These are phyloP conservation scores for Cuniculus paca DNA, from an alignment of 2,797 vertebrate genomes.

Conservation along the genomic window DNA sequence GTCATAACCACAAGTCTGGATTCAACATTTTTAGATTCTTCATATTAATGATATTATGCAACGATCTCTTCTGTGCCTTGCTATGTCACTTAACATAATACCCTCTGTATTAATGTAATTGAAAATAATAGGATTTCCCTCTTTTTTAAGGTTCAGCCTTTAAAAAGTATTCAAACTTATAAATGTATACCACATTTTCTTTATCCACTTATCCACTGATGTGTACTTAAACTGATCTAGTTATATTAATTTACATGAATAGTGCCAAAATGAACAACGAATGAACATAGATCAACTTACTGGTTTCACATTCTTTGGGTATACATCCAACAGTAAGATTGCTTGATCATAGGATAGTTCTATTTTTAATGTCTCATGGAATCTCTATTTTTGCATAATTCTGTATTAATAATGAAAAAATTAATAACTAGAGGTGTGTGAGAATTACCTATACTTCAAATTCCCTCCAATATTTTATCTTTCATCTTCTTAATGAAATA, in stretches of 20 bases:
- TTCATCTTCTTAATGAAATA: not conserved
- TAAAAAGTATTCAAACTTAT: not conserved
- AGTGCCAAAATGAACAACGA: not conserved
- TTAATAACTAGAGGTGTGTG: not conserved
- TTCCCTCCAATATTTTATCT: not conserved
- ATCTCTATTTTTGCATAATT: not conserved
- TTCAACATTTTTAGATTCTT: not conserved
- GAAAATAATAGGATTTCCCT: not conserved
- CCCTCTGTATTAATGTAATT: not conserved
- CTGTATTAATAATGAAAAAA: not conserved
- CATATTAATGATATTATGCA: not conserved
- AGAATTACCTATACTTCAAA: not conserved
- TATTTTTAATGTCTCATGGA: not conserved
- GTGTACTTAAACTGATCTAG: not conserved
- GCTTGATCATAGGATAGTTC: not conserved
- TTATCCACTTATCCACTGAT: not conserved
- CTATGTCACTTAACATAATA: not conserved
- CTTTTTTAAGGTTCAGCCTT: not conserved
- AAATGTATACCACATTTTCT: not conserved
- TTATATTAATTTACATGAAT: not conserved
- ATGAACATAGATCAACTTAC: not conserved
- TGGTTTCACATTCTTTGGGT: not conserved
- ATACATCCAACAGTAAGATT: not conserved
- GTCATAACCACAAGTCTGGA: not conserved
- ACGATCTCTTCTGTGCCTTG: not conserved